Base-by-base conservation (phyloP, 2,797 vertebrate genomes). In the Coilia nasus region DNA sequence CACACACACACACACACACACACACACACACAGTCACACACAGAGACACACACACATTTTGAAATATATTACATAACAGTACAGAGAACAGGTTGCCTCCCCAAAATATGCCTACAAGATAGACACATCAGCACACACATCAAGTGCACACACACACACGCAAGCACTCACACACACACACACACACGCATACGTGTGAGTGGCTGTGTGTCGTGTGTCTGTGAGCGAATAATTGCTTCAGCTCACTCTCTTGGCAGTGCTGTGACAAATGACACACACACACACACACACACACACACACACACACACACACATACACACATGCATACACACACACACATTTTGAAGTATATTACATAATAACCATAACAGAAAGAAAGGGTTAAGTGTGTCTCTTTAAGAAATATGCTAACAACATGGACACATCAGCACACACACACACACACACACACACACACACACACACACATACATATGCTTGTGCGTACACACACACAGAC, bases 281-380 rank as follows among this genome's bases (percentile, higher is more conserved):
- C 57, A 21, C 60, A 62, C 6, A 25, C 21, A 62, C 60, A 81
- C 19, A 21, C 35, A 47, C 80, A 81, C 80, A 81, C 44, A 47
- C 80, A 54, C 80, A 80, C 60, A 25, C 60, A 64, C 60, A 64
- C 19, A 54, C 80, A 81, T 31, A 23, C 35, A 81, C 75, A 80
- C 15, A 81, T 12, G 10, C 80, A 81, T 5, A 75, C 14, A 75
- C 67, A 35, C 28, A 75, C 67, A 35, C 67, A 75, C 31, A 31
- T 7, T 75, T 75, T 75, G 25, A 75, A 75, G 67, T 35, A 17
- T 19, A 19, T 35, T 71, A 35, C 31, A 31, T 75, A 75, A 75
- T 15, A 17, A 35, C 31, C 67, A 35, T 19, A 31, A 75, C 31
- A 75, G 35, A 41, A 25, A 28, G 1, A 11, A 64, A 75, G 15